Conservation (phyloP, 2,113 vertebrate species). For the Kobus ellipsiprymnus region DNA sequence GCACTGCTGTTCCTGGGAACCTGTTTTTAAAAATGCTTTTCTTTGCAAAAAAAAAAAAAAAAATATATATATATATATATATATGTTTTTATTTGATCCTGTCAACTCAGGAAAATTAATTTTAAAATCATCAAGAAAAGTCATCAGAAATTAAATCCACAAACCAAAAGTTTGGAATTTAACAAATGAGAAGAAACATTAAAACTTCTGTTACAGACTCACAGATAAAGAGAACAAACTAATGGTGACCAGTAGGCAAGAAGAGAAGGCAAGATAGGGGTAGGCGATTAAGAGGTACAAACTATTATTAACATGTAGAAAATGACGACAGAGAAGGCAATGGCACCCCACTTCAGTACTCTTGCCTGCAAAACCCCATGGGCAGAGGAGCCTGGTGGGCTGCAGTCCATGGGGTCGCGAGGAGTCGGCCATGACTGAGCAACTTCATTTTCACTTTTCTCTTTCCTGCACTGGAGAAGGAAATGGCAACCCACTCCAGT, state of each 20-base stretch:
- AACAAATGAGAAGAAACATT: background rate
- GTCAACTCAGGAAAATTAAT: background rate
- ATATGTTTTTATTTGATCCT: background rate
- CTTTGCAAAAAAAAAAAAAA: background rate
- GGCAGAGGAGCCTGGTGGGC: too few species aligned
- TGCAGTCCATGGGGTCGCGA: too few species aligned
- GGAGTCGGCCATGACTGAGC: too few species aligned
- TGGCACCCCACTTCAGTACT: too few species aligned
- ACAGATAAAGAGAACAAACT: background rate
- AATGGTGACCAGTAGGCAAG: background rate
- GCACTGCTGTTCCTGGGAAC: background rate
- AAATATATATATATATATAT: background rate
- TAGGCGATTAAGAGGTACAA: background rate
- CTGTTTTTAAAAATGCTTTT: background rate
- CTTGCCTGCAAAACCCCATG: too few species aligned
- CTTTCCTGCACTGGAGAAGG: too few species aligned
- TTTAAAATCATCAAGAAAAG: background rate
- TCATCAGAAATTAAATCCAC: background rate
- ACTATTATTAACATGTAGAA: background rate
- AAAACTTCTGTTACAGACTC: background rate
- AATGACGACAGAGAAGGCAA: background rate
- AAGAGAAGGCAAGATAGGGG: background rate
- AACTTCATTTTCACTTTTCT: too few species aligned
- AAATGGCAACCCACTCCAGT: too few species aligned
- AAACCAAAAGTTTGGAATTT: background rate